Evolutionary conservation across 1,140 invertebrate genomes (phyloP).

Genomic region (Apis laboriosa): DNA sequence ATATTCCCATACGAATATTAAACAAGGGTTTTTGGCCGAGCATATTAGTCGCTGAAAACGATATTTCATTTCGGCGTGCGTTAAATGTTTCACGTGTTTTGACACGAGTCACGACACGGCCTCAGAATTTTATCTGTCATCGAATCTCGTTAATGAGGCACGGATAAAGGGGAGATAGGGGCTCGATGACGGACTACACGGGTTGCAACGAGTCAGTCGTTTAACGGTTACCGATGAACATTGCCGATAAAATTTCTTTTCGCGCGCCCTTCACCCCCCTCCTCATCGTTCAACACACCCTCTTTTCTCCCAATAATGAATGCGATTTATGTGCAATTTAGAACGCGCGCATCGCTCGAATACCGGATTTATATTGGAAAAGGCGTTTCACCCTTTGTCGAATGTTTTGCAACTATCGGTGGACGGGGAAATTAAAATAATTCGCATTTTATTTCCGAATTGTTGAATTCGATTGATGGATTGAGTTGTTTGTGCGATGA

Average conservation of each 20-base stretch:
- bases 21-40: background rate
- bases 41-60: background rate
- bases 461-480: background rate
- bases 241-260: slow-evolving; percentile 3
- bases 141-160: slow-evolving; percentile 39
- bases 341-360: background rate
- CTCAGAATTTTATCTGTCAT: slow-evolving; percentile 37
- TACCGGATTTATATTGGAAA: background rate
- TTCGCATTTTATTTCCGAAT: background rate
- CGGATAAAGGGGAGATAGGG: slow-evolving; percentile 12
- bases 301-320: slow-evolving; percentile 20
- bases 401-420: background rate
- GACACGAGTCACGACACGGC: slow-evolving; percentile 1
- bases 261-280: background rate
- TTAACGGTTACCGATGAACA: slow-evolving; percentile 29
- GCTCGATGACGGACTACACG: slow-evolving; percentile 19
- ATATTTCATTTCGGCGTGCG: background rate
- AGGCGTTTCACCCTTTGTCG: background rate
- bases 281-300: accelerated
- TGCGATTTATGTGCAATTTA: background rate
- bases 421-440: background rate
- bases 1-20: background rate
- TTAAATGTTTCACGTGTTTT: slow-evolving; percentile 6
- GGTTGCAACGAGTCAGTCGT: background rate
- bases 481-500: background rate